Base-by-base conservation (phyloP, 2,888 invertebrate species). In the Lasioglossum leucozonium region DNA sequence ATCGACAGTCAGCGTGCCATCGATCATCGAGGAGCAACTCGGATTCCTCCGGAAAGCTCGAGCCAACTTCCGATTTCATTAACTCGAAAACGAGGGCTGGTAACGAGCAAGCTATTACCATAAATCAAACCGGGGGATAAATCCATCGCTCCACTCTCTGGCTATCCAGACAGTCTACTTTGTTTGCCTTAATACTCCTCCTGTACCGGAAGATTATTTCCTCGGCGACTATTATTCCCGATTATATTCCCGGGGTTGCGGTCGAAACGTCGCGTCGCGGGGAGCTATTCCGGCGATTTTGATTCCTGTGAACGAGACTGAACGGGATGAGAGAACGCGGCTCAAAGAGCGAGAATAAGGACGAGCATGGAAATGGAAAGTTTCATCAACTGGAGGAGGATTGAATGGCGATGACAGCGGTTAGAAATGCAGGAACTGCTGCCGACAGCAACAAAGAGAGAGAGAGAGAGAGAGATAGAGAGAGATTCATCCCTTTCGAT, bases 331-430 rank as follows among this genome's bases (percentile, higher is more conserved):
- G 79, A 71, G 40, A 55, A 55, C 47, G 69, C 26, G 30, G n/a
- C 71, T 67, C 75, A 84, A 85, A 88, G 82, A 18, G 58, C 65
- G 47, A 77, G 77, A 79, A 83, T 79, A 83, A 82, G 76, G 84
- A 84, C 44, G 78, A 77, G 74, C 69, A 84, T 90, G 88, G 85
- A 92, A 92, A 92, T 91, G 90, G 91, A 91, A 86, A 86, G 91
- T 91, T 93, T 91, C 91, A 92, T 92, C 90, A 92, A 86, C 79
- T 78, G 87, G 79, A 91, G 90, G 90, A 88, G 87, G 81, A 92
- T 91, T 91, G 91, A 90, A 91, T 88, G 90, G 87, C 77, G 78
- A 47, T 72, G 79, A 75, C 79, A 42, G 79, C 72, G 47, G 72
- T 44, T 62, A n/a, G 74, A 80, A 79, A 80, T 51, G 34, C 55